These are phyloP conservation scores for Myodes glareolus DNA, from an alignment of 2,113 vertebrate genomes.

Conservation along the genomic window DNA sequence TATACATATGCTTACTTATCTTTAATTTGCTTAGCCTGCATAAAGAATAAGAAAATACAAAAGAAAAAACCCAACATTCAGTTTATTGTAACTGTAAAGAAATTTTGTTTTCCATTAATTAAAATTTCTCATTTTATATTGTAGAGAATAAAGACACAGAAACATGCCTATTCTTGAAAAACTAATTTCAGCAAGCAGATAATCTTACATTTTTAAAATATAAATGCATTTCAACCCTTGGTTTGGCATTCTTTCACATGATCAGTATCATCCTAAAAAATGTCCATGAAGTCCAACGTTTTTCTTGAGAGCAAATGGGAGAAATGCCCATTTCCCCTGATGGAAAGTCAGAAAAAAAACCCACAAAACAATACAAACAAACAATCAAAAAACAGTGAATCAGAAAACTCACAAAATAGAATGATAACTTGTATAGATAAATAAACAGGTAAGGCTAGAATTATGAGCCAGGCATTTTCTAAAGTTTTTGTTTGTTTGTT, in stretches of 20 bases:
- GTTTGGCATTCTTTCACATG: slow-evolving; percentile 22
- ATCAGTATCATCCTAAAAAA: background rate
- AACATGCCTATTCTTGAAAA: background rate
- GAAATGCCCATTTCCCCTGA: background rate
- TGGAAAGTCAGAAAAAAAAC: background rate
- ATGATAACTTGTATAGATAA: background rate
- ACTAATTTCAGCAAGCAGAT: background rate
- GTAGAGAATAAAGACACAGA: background rate
- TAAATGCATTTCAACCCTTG: background rate
- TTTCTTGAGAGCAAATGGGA: background rate
- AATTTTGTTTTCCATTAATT: background rate
- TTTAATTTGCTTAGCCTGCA: background rate
- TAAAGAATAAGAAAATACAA: background rate
- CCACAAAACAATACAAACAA: too few relatives aligned
- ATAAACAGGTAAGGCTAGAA: background rate
- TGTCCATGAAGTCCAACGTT: background rate
- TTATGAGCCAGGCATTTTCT: background rate
- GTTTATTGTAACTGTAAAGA: background rate
- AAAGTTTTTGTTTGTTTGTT: background rate
- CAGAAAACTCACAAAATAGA: background rate
- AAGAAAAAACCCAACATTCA: background rate
- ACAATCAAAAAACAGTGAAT: background rate
- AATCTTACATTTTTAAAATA: background rate
- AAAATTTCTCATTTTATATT: background rate
- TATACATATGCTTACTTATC: background rate